Evolutionary conservation across 2,888 invertebrate species (phyloP).

Genomic region (Choreutis nemorana): DNA sequence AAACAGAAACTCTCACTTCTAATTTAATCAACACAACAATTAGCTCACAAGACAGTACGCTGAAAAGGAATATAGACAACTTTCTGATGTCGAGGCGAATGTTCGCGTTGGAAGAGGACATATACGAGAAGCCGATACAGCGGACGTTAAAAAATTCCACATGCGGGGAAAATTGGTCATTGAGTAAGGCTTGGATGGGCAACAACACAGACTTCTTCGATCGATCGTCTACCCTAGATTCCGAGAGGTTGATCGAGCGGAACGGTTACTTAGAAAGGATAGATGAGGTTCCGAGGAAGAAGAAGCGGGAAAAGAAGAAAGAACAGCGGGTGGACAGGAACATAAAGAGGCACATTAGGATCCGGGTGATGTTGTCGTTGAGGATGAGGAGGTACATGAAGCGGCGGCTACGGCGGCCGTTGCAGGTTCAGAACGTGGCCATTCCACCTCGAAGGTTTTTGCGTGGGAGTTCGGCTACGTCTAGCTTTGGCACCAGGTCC

Average conservation of each 20-base stretch:
- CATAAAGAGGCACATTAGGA: slow-evolving; percentile 70
- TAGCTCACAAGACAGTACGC: slow-evolving; percentile 47
- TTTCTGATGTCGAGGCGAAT: slow-evolving; percentile 45
- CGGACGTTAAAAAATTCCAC: slow-evolving; percentile 32
- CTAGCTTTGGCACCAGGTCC: slow-evolving; percentile 51
- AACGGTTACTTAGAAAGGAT: slow-evolving; percentile 36
- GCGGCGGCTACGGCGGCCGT: slow-evolving; percentile 29
- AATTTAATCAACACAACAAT: slow-evolving; percentile 44
- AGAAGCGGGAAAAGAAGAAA: slow-evolving; percentile 40
- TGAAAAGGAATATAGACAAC: slow-evolving; percentile 47
- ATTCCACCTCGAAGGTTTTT: slow-evolving; percentile 45
- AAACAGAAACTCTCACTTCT: slow-evolving; percentile 39
- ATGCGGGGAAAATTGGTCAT: slow-evolving; percentile 59
- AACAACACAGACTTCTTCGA: slow-evolving; percentile 43
- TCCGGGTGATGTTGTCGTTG: slow-evolving; percentile 72
- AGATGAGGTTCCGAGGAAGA: slow-evolving; percentile 44
- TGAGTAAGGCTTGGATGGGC: slow-evolving; percentile 57
- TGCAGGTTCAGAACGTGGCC: slow-evolving; percentile 25
- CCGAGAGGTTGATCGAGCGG: slow-evolving; percentile 25
- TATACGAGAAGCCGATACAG: slow-evolving; percentile 52
- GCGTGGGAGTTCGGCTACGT: slow-evolving; percentile 34
- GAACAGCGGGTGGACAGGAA: slow-evolving; percentile 66
- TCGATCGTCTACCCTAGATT: slow-evolving; percentile 30
- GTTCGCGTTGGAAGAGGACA: slow-evolving; percentile 48
- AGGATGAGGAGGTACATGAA: slow-evolving; percentile 67